phyloP scores from a whole-genome alignment of 2,888 invertebrate genomes.

The Leucophenga montana region DNA sequence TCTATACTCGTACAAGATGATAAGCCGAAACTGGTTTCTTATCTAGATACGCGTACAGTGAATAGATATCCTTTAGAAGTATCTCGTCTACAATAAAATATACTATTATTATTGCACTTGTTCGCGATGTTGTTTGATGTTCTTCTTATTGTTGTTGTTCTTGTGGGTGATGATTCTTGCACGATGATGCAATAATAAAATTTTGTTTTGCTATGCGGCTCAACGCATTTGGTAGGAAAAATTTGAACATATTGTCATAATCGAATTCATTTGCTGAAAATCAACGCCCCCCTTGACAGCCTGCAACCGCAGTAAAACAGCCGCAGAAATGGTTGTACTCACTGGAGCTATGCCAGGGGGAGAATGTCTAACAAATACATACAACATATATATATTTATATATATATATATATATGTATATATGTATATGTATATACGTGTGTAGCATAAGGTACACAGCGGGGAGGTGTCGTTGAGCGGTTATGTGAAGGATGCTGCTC shows the following conservation, averaged over 20 bases:
- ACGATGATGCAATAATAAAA: neutral
- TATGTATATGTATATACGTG: no score
- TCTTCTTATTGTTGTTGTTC: neutral
- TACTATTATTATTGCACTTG: neutral
- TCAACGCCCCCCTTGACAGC: constrained; percentile 41
- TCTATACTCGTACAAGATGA: no score
- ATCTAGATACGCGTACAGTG: no score
- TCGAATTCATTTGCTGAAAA: constrained; percentile 68
- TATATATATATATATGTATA: no score
- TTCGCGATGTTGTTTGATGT: neutral
- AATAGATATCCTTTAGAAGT: constrained; percentile 1
- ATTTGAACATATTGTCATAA: constrained; percentile 74
- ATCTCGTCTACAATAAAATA: neutral
- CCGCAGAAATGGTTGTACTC: constrained; percentile 10
- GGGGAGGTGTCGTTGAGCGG: neutral
- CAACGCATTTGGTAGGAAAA: constrained; percentile 48
- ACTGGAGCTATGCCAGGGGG: neutral
- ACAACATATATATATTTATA: neutral
- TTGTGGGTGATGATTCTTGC: constrained; percentile 28
- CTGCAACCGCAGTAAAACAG: constrained; percentile 15
- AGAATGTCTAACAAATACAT: neutral
- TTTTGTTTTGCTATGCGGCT: constrained; percentile 6
- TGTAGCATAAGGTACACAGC: constrained; percentile 5
- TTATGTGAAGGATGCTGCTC: no score
- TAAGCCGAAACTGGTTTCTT: no score